phyloP scores from a whole-genome alignment of 1,140 invertebrate species.

The Subanguina moxae region DNA sequence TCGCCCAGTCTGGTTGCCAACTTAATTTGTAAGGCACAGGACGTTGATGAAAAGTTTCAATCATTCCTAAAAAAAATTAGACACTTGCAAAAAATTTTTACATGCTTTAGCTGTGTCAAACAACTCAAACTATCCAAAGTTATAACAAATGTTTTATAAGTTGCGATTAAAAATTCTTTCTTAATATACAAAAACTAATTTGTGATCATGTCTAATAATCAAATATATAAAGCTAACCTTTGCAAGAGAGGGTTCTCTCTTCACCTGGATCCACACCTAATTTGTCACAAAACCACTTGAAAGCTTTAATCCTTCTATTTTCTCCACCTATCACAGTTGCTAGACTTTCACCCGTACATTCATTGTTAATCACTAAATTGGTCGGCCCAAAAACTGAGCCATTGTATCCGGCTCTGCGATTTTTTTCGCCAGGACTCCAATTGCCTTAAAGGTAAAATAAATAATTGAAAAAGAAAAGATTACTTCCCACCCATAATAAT shows the following conservation, averaged over 20 bases:
- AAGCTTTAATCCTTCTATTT: constrained; percentile 52
- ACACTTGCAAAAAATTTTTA: neutral
- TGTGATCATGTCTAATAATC: constrained; percentile 14
- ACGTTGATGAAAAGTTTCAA: constrained; percentile 35
- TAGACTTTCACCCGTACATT: constrained; percentile 47
- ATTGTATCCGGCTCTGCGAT: constrained; percentile 46
- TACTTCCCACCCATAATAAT: constrained; percentile 47
- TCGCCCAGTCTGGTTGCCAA: constrained; percentile 33
- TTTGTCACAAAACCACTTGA: constrained; percentile 57
- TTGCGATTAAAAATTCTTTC: no score
- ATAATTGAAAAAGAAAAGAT: no score
- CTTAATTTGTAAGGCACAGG: constrained; percentile 18
- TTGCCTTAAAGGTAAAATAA: constrained; percentile 25
- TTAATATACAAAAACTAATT: no score
- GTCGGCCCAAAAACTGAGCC: constrained; percentile 55
- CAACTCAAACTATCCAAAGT: neutral
- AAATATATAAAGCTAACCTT: constrained; percentile 40
- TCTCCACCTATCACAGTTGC: constrained; percentile 47
- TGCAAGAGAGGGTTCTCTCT: constrained; percentile 50
- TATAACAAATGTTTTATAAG: neutral
- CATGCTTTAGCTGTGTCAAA: neutral
- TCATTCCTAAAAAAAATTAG: constrained; percentile 25
- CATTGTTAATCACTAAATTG: constrained; percentile 53
- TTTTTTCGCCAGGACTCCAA: constrained; percentile 44
- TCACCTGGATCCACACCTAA: constrained; percentile 44